Base-by-base conservation (phyloP, 2,113 vertebrate species). In the Tor tambroides region DNA sequence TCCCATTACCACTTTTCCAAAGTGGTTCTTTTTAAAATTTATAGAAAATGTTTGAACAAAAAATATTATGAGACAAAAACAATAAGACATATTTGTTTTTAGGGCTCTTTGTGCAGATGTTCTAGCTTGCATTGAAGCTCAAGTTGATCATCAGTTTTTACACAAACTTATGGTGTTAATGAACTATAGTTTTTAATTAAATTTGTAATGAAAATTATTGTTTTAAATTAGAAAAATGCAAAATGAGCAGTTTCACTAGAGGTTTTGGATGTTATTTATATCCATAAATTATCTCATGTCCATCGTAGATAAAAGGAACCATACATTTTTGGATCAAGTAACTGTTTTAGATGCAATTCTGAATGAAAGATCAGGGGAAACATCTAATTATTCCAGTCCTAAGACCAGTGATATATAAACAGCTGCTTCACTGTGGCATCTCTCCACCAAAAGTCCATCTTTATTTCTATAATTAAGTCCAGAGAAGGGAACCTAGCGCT, bases 401-500 rank as follows among this genome's bases (percentile, higher is more conserved):
- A 54, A 78, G n/a, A 32, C 32, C 10, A 71, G 65, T 35, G 67
- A 43, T 17, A 4, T 77, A 19, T 49, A 30, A 51, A 77, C 46
- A 77, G 75, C 75, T 77, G 74, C 38, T 51, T 51, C n/a, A 77
- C 43, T 49, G n/a, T 51, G 75, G 14, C 46, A 23, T 46, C n/a
- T n/a, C 6, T 46, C 2, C 38, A 76, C 35, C 12, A 23, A 12
- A 51, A 51, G 23, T 77, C 43, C 15, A 78, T 28, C 75, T 78
- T 54, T 28, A 78, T 54, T 78, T 78, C 46, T 78, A 78, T 78
- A 54, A 78, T 78, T 78, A 54, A 30, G 9, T 54, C 46, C 14
- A 32, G 15, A 11, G 46, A 30, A 10, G 21, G 23, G n/a, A 77
- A 26, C 43, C 41, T 17, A 28, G 32, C 7, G 9, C 46, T 49